Conservation (phyloP, 2,113 vertebrate genomes). For the Hiodon alosoides region DNA sequence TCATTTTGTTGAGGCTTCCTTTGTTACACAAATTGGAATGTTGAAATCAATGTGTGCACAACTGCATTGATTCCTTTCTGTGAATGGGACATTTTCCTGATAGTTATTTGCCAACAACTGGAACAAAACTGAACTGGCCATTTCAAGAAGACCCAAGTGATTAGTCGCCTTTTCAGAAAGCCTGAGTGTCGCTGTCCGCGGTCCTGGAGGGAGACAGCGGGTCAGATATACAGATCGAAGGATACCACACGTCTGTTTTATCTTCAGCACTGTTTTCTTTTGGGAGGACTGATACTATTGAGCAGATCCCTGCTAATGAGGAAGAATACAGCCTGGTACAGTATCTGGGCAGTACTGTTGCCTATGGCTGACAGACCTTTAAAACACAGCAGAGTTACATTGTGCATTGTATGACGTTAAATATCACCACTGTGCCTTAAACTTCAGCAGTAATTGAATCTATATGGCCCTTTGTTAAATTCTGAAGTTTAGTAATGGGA, state of each 20-base stretch:
- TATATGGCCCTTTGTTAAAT: not conserved
- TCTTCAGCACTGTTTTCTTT: not conserved
- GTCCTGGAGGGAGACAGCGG: not conserved
- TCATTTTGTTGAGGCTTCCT: too few relatives aligned
- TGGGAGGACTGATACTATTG: constrained; percentile 7
- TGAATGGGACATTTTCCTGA: not conserved
- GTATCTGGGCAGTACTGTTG: not conserved
- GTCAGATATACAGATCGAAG: not conserved
- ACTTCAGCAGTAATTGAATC: not conserved
- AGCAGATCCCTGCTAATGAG: constrained; percentile 22
- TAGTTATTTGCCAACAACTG: not conserved
- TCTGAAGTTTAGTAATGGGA: not conserved
- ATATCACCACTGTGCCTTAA: constrained; percentile 1
- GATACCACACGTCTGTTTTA: not conserved
- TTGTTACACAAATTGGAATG: not conserved
- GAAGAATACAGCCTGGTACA: constrained; percentile 15
- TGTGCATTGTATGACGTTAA: not conserved
- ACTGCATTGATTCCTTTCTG: not conserved
- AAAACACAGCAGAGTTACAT: not conserved
- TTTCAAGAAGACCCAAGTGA: constrained; percentile 16
- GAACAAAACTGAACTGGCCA: not conserved
- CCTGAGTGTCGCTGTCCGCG: constrained; percentile 1
- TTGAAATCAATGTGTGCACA: not conserved
- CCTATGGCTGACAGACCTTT: constrained; percentile 2
- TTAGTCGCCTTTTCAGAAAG: constrained; percentile 9